Base-by-base conservation (phyloP, 2,888 invertebrate species). In the Cephus spinipes region DNA sequence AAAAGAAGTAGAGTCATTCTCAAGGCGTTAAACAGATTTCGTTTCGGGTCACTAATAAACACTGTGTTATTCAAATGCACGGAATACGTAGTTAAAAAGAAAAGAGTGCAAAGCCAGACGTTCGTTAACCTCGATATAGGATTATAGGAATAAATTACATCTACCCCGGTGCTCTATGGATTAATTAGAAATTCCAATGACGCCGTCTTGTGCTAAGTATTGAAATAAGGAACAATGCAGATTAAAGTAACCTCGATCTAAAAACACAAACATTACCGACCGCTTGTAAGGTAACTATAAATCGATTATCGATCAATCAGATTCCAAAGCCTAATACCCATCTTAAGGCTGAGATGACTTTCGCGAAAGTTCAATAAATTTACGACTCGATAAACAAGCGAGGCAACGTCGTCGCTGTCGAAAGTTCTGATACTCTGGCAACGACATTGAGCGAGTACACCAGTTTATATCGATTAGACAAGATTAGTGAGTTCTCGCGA, bases 391-490 rank as follows among this genome's bases (percentile, higher is more conserved):
- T 31, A 71, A 71, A 71, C 71, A 71, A 71, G 71, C 71, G 71
- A 32, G 71, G 71, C 71, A 12, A 71, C 71, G 23, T 71, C 71
- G 33, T 33, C 71, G 32, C 71, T 33, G 71, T 71, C 71, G 71
- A 33, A 71, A 71, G 71, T 71, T 71, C 33, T 33, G 71, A 71
- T 83, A 77, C 79, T 81, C 86, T 87, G 86, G 76, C 82, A 75
- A 80, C 85, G 86, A 86, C 86, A 86, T 81, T 84, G 85, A 85
- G 80, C 85, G 83, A 86, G 80, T 81, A 83, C 81, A 73, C 80
- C 82, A 82, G 81, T 82, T 83, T 81, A 80, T 86, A 87, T 86
- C 83, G 87, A 86, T 86, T 86, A 84, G 81, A 79, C 75, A 79
- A 81, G 83, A 86, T 86, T 86, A 87, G 85, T 74, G 55, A 55